Conservation (phyloP, 2,888 invertebrate genomes). For the Pocota personata region DNA sequence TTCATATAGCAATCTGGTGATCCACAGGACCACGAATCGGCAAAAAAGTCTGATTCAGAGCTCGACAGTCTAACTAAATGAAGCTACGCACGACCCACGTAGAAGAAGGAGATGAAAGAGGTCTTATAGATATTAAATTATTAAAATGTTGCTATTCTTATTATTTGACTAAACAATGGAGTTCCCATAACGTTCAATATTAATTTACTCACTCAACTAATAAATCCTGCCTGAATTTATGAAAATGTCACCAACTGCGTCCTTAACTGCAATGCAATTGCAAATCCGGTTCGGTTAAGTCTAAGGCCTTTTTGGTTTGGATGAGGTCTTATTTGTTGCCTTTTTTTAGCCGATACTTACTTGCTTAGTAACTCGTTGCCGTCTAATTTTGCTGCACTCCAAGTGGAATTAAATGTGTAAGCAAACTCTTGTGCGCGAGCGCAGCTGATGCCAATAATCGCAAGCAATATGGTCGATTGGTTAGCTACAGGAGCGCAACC, state of each 20-base stretch:
- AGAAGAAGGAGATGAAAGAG: too few relatives aligned
- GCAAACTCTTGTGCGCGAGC: conserved; percentile 32
- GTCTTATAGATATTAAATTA: too few relatives aligned
- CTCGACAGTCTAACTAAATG: too few relatives aligned
- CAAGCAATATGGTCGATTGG: conserved; percentile 62
- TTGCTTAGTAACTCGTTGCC: conserved; percentile 24
- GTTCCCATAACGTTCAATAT: background rate
- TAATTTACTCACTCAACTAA: background rate
- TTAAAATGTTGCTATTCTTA: too few relatives aligned
- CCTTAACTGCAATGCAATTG: conserved; percentile 4
- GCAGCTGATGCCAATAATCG: conserved; percentile 69
- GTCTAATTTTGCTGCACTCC: conserved; percentile 67
- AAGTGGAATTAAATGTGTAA: conserved; percentile 38
- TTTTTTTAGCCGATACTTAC: conserved; percentile 10
- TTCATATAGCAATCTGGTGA: too few relatives aligned
- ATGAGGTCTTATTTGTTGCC: conserved; percentile 13
- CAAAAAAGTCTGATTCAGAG: too few relatives aligned
- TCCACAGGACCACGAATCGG: too few relatives aligned
- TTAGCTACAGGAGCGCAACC: conserved; percentile 6
- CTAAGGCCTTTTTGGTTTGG: conserved; percentile 28
- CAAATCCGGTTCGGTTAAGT: conserved; percentile 35
- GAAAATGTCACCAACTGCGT: conserved; percentile 10
- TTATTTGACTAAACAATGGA: too few relatives aligned
- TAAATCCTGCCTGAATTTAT: conserved; percentile 1
- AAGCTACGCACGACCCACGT: too few relatives aligned